A percentile compares a stretch with the other conserved stretches of the same genome.
Evolutionary conservation across 2,797 vertebrate genomes (phyloP).

Genomic region (Taenioides sp.): DNA sequence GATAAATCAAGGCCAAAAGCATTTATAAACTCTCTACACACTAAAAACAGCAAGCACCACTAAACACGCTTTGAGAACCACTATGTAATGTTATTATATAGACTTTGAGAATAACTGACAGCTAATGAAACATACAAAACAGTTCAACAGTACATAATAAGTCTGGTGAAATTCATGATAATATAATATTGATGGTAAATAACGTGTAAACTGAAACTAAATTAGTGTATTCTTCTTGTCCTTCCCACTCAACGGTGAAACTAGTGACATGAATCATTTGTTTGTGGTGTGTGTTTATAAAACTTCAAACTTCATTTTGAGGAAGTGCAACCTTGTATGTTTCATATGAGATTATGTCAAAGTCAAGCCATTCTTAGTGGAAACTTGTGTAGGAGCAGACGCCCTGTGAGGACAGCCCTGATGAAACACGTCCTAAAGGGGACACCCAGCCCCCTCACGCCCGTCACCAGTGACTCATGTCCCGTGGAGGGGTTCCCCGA

Average conservation of each 20-base stretch:
- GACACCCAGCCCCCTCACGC: slow-evolving; percentile 69
- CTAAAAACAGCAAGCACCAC: too few relatives aligned
- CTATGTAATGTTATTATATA: too few relatives aligned
- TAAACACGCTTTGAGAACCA: too few relatives aligned
- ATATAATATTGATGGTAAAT: neutral
- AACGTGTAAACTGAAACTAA: slow-evolving; percentile 26
- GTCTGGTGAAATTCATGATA: neutral
- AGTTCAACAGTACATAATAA: too few relatives aligned
- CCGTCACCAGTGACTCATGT: slow-evolving; percentile 43
- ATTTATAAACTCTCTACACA: neutral
- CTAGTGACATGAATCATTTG: slow-evolving; percentile 52
- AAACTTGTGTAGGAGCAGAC: slow-evolving; percentile 63
- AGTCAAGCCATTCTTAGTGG: slow-evolving; percentile 48
- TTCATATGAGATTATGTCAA: slow-evolving; percentile 50
- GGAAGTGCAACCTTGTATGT: slow-evolving; percentile 54
- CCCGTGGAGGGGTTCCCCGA: slow-evolving; percentile 72
- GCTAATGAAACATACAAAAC: too few relatives aligned
- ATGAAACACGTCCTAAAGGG: slow-evolving; percentile 73
- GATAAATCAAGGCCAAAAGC: neutral
- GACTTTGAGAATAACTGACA: too few relatives aligned
- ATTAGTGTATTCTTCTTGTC: slow-evolving; percentile 28
- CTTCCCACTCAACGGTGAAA: slow-evolving; percentile 30
- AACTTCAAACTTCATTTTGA: slow-evolving; percentile 42
- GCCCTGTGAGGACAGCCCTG: slow-evolving; percentile 73
- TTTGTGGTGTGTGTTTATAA: slow-evolving; percentile 59